These are phyloP conservation scores for Manacus vitellinus DNA, from an alignment of 2,113 vertebrate genomes.

Conservation along the genomic window DNA sequence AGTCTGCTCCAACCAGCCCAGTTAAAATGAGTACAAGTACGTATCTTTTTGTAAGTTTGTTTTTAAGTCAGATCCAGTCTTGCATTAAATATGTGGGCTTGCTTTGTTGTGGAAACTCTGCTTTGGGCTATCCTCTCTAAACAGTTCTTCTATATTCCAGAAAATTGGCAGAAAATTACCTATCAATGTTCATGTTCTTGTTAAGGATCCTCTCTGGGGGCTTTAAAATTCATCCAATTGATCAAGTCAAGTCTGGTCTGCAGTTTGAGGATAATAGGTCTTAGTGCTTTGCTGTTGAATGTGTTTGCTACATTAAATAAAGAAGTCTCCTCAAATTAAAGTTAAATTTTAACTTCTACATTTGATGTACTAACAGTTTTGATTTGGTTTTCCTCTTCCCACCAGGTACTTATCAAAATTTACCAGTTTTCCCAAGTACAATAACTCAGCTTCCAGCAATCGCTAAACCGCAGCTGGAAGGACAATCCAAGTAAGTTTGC, in stretches of 20 bases:
- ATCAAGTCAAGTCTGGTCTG: neutral
- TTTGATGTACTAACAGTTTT: neutral
- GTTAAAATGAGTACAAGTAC: conserved; percentile 77
- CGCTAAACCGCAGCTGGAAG: conserved; percentile 85
- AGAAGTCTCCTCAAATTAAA: neutral
- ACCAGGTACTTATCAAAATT: conserved; percentile 59
- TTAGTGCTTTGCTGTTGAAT: neutral
- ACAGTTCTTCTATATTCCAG: neutral
- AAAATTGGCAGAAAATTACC: neutral
- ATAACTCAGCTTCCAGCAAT: conserved; percentile 88
- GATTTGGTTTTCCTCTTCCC: neutral
- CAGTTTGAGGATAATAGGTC: neutral
- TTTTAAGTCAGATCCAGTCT: neutral
- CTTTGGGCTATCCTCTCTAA: neutral
- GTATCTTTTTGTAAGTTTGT: neutral
- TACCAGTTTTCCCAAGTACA: conserved; percentile 74
- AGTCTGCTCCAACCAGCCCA: conserved; percentile 90
- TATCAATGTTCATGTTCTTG: neutral
- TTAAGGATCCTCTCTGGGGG: neutral
- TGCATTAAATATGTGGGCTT: neutral
- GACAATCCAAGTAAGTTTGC: conserved; percentile 83
- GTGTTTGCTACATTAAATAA: neutral
- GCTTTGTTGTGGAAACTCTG: neutral
- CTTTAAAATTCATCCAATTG: neutral
- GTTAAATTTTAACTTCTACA: neutral